A percentile compares a stretch with the other conserved stretches of the same genome.
phyloP scores from a whole-genome alignment of 1,140 invertebrate species.

The Steinernema khuongi region DNA sequence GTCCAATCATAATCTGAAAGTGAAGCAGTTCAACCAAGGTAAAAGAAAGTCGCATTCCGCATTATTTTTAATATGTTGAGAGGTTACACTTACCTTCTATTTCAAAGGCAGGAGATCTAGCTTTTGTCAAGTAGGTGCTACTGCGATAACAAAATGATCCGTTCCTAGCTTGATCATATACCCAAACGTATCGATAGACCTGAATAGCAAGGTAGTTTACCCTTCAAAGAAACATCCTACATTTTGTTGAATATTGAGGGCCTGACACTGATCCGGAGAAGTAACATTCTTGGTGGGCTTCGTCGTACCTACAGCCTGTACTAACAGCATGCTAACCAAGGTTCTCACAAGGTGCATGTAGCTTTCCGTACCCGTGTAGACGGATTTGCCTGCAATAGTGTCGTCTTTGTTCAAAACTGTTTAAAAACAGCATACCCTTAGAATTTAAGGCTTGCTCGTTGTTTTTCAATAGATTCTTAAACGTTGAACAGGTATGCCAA shows the following conservation, averaged over 20 bases:
- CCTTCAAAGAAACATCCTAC: not conserved
- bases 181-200: not conserved
- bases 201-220: not conserved
- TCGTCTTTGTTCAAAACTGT: too few species aligned
- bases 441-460: not conserved
- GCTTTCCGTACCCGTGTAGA: not conserved
- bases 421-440: not conserved
- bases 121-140: not conserved
- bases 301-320: not conserved
- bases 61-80: not conserved
- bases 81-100: not conserved
- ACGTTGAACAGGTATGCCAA: conserved; percentile 8
- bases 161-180: not conserved
- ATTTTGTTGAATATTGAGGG: not conserved
- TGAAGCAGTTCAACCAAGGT: too few species aligned
- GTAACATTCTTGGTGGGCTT: conserved; percentile 1
- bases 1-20: not conserved
- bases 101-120: conserved; percentile 6
- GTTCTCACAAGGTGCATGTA: not conserved
- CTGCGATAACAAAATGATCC: not conserved
- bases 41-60: too few species aligned
- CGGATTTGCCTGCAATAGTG: not conserved
- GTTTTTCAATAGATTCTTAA: not conserved
- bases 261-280: not conserved
- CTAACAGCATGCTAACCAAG: not conserved